Evolutionary conservation across 2,797 vertebrate genomes (phyloP).

Genomic region (Malurus splendens): DNA sequence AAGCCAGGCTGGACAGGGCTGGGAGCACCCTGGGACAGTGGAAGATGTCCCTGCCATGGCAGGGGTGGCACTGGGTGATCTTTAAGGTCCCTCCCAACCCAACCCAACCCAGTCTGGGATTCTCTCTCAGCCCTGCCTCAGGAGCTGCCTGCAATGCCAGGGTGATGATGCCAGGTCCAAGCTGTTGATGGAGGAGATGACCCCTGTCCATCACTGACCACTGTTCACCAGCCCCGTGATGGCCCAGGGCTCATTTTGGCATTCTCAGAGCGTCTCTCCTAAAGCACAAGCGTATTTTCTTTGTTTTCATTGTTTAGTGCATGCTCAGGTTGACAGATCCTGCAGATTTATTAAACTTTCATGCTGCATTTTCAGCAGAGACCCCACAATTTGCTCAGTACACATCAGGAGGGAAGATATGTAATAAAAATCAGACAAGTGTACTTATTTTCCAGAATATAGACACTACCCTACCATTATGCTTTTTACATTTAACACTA

Average conservation of each 20-base stretch:
- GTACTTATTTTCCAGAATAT: constrained; percentile 38
- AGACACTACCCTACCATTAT: constrained; percentile 57
- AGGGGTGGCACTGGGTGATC: accelerated
- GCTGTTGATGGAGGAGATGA: neutral
- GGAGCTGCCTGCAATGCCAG: neutral
- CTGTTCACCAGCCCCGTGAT: neutral
- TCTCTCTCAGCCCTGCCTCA: neutral
- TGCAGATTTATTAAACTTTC: constrained; percentile 43
- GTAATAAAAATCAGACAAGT: constrained; percentile 61
- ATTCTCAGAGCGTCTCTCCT: neutral
- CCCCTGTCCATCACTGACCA: neutral
- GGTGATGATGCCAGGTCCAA: neutral
- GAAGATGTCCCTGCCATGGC: accelerated
- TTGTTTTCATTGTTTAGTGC: neutral
- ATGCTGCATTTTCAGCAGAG: constrained; percentile 23
- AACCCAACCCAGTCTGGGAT: neutral
- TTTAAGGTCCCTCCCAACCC: neutral
- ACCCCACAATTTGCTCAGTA: constrained; percentile 51
- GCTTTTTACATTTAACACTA: constrained; percentile 59
- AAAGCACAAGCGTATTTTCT: neutral
- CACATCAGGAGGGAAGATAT: constrained; percentile 44
- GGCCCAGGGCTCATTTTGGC: neutral
- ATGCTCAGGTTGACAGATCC: constrained; percentile 19
- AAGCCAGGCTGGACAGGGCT: accelerated
- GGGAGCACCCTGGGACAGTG: accelerated